Conservation (phyloP, 2,797 vertebrate genomes). For the Anguilla obscura region DNA sequence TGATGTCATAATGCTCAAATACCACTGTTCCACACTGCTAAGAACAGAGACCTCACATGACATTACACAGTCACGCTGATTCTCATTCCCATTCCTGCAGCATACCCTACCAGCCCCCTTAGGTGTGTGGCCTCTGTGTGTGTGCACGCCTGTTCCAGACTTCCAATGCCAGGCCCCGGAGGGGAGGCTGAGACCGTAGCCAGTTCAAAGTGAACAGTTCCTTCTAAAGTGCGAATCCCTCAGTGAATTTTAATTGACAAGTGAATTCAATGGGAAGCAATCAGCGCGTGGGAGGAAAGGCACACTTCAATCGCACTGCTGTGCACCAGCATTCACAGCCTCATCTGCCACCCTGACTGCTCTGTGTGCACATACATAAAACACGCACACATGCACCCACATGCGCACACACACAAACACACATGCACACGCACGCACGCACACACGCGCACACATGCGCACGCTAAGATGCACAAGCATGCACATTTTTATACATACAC, state of each 20-base stretch:
- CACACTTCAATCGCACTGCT: slow-evolving; percentile 6
- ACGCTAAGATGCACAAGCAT: not conserved
- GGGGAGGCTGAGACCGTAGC: not conserved
- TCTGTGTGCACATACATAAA: not conserved
- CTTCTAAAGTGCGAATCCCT: slow-evolving; percentile 16
- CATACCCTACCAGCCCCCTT: not conserved
- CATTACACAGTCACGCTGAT: not conserved
- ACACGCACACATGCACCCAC: not conserved
- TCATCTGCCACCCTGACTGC: slow-evolving; percentile 10
- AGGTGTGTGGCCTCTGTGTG: not conserved
- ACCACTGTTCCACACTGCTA: too few relatives aligned
- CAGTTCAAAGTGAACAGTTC: not conserved
- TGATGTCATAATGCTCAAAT: not conserved
- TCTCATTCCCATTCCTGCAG: not conserved
- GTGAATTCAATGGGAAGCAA: slow-evolving; percentile 6
- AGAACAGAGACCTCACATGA: not conserved
- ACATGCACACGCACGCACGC: not conserved
- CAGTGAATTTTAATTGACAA: slow-evolving; percentile 20
- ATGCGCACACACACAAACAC: not conserved
- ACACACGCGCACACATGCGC: not conserved
- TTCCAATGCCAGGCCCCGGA: not conserved
- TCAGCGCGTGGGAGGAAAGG: slow-evolving; percentile 15
- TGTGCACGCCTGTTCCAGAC: not conserved
- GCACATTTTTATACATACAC: not conserved
- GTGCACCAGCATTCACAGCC: not conserved